Conservation (phyloP, 2,113 vertebrate species). For the Gymnobelideus leadbeateri region DNA sequence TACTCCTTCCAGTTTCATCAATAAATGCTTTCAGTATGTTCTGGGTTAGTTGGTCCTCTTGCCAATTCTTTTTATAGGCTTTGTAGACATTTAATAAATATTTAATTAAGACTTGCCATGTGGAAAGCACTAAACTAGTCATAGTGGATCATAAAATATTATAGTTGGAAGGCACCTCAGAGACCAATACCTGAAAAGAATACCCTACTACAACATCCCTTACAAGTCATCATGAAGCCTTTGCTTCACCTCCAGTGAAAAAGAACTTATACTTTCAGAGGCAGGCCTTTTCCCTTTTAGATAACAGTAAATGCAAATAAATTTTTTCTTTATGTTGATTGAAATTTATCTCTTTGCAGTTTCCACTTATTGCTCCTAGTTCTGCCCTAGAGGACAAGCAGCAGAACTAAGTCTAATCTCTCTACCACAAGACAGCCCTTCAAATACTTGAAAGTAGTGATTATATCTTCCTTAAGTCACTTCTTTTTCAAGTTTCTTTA, state of each 20-base stretch:
- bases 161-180: neutral
- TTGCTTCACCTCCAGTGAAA: neutral
- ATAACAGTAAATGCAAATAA: neutral
- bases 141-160: neutral
- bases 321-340: neutral
- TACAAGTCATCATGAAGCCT: neutral
- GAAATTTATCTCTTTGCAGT: neutral
- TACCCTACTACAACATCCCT: neutral
- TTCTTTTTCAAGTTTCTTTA: neutral
- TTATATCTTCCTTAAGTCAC: neutral
- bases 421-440: neutral
- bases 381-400: neutral
- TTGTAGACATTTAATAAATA: constrained; percentile 9
- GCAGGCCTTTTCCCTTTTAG: neutral
- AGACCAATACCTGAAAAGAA: neutral
- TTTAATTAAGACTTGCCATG: neutral
- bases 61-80: neutral
- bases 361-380: neutral
- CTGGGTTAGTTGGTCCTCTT: neutral
- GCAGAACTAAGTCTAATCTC: neutral
- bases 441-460: neutral
- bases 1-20: neutral
- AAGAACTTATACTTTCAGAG: neutral
- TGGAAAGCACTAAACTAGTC: neutral
- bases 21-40: neutral